phyloP scores from a whole-genome alignment of 2,888 invertebrate genomes.

The Hydropsyche betteni region DNA sequence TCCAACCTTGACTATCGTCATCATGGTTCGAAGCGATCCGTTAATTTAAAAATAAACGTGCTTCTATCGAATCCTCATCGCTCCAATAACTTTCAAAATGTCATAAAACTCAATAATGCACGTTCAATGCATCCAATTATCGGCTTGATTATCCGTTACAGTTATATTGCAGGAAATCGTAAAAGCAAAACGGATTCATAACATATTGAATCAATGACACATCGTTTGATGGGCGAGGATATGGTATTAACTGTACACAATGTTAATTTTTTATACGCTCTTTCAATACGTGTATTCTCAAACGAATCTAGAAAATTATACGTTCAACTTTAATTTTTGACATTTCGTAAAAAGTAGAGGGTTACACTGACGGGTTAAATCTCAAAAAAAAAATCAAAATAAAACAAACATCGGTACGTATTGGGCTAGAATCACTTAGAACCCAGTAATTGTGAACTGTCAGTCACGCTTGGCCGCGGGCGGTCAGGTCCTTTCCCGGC shows the following conservation, averaged over 20 bases:
- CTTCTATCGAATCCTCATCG: neutral
- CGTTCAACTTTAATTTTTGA: no score
- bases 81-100: conserved; percentile 2
- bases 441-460: conserved; percentile 45
- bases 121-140: conserved; percentile 21
- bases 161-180: conserved; percentile 6
- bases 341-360: no score
- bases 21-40: neutral
- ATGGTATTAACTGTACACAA: no score
- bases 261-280: no score
- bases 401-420: neutral
- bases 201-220: no score
- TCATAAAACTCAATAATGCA: conserved; percentile 4
- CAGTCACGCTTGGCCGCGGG: conserved; percentile 45
- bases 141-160: neutral
- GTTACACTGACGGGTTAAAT: no score
- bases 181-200: neutral
- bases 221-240: no score
- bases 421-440: conserved; percentile 48
- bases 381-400: no score
- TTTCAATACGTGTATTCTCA: no score
- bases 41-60: neutral
- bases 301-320: no score
- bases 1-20: neutral
- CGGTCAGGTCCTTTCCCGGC: conserved; percentile 32